Conservation (phyloP, 2,113 vertebrate species). For the Crotalus viridis region DNA sequence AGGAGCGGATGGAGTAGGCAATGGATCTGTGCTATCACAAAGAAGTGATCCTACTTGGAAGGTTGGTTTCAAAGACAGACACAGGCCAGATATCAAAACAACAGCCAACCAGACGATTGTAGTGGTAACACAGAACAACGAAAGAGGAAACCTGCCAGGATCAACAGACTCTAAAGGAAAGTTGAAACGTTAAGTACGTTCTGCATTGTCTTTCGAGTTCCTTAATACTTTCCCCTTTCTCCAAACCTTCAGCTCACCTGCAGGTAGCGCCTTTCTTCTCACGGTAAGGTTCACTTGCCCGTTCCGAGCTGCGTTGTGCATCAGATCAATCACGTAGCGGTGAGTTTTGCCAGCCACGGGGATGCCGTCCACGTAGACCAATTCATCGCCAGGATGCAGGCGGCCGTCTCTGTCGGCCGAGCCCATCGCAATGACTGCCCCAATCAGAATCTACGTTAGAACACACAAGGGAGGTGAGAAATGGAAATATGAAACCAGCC, state of each 20-base stretch:
- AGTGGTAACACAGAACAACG: neutral
- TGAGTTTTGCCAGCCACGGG: conserved; percentile 94
- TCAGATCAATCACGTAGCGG: conserved; percentile 96
- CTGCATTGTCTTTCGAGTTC: conserved; percentile 15
- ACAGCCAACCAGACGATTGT: too few relatives aligned
- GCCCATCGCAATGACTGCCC: conserved; percentile 96
- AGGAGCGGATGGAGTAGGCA: too few relatives aligned
- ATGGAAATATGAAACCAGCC: neutral
- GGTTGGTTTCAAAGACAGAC: too few relatives aligned
- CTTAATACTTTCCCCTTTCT: neutral
- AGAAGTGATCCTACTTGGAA: too few relatives aligned
- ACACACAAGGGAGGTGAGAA: conserved; percentile 14
- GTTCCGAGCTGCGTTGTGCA: conserved; percentile 92
- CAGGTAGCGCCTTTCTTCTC: conserved; percentile 83
- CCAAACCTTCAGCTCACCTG: conserved; percentile 70
- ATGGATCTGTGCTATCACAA: too few relatives aligned
- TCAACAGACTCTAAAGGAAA: neutral
- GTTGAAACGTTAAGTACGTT: conserved; percentile 5
- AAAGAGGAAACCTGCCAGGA: neutral
- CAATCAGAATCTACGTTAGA: conserved; percentile 87
- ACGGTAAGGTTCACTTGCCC: conserved; percentile 95
- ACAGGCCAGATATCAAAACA: too few relatives aligned
- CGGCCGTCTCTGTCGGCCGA: conserved; percentile 94
- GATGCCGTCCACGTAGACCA: conserved; percentile 92
- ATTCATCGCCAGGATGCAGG: conserved; percentile 91